Percentiles rank a stretch among this genome's conserved stretches.
Conservation (phyloP, 2,797 vertebrate species). For the Syncerus caffer region DNA sequence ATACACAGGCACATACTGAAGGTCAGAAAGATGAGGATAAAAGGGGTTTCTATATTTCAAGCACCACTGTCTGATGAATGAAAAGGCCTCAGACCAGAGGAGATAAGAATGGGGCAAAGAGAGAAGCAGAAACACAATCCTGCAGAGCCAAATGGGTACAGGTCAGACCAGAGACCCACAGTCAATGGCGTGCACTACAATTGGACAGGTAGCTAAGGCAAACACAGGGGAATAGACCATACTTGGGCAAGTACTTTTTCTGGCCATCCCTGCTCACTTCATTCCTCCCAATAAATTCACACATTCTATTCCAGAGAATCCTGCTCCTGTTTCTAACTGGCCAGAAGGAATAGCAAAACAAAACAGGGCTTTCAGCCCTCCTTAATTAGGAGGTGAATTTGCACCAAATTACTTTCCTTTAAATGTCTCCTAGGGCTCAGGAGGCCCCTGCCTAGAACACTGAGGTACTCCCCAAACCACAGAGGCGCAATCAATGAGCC, state of each 20-base stretch:
- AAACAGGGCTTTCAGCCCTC: neutral
- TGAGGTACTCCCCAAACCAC: neutral
- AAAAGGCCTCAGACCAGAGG: neutral
- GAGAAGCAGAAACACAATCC: neutral
- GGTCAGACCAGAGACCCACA: neutral
- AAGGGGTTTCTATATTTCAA: neutral
- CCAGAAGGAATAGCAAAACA: slow-evolving; percentile 30
- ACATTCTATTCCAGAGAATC: neutral
- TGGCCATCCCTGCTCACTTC: neutral
- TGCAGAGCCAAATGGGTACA: neutral
- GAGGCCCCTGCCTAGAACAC: slow-evolving; percentile 21
- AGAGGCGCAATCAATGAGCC: slow-evolving; percentile 31
- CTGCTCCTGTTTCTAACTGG: slow-evolving; percentile 4
- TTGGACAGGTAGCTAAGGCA: neutral
- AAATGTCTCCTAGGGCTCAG: neutral
- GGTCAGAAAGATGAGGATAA: neutral
- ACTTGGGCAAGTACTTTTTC: neutral
- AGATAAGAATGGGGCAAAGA: neutral
- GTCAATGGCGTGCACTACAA: neutral
- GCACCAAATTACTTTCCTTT: slow-evolving; percentile 34
- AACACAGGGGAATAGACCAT: neutral
- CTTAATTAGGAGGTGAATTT: slow-evolving; percentile 42
- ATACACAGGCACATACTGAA: neutral
- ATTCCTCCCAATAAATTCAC: slow-evolving; percentile 22
- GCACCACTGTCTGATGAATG: neutral